Conservation (phyloP, 2,797 vertebrate genomes). For the Myripristis jacobus region DNA sequence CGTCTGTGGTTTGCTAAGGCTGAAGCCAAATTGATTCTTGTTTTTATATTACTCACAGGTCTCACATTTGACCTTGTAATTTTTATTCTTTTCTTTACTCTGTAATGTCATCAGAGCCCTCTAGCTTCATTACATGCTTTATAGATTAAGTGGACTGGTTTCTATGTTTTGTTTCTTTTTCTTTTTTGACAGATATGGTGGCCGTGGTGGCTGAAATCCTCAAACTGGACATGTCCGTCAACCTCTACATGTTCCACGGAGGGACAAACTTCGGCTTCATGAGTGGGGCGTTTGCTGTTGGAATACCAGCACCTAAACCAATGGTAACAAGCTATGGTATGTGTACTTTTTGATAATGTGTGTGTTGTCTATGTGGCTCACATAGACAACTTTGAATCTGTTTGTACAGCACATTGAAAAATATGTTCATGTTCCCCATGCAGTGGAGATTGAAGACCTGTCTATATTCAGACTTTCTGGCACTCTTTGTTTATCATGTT, state of each 20-base stretch:
- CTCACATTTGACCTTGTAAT: neutral
- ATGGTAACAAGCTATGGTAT: slow-evolving; percentile 78
- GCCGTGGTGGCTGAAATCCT: slow-evolving; percentile 83
- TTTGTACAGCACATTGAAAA: neutral
- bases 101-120: neutral
- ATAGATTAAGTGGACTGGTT: neutral
- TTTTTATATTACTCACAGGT: neutral
- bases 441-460: slow-evolving; percentile 6
- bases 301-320: slow-evolving; percentile 46
- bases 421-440: neutral
- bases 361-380: too few species aligned
- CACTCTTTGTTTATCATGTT: neutral
- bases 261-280: slow-evolving; percentile 95
- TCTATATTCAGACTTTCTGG: slow-evolving; percentile 5
- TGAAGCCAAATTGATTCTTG: neutral
- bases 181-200: slow-evolving; percentile 69
- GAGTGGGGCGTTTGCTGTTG: slow-evolving; percentile 82
- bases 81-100: neutral
- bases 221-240: slow-evolving; percentile 85
- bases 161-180: slow-evolving; percentile 3
- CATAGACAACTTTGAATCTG: neutral
- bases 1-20: slow-evolving; percentile 20
- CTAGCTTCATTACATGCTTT: neutral
- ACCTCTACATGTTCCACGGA: slow-evolving; percentile 95
- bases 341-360: slow-evolving; percentile 17